A percentile compares a stretch with the other conserved stretches of the same genome.
Evolutionary conservation across 1,140 invertebrate species (phyloP).

Genomic region (Polyergus mexicanus): DNA sequence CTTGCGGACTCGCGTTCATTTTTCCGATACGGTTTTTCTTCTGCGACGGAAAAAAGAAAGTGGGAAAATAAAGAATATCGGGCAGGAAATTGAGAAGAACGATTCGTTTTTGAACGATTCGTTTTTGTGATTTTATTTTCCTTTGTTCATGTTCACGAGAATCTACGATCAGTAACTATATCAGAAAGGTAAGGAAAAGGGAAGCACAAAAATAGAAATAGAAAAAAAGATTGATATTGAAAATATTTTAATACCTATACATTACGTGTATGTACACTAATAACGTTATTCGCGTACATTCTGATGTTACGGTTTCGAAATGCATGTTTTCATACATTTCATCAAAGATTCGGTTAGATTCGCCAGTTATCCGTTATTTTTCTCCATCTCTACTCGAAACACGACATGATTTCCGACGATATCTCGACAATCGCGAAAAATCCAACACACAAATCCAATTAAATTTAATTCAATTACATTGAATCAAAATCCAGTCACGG

Average conservation of each 20-base stretch:
- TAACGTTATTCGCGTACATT: not conserved
- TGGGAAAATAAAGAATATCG: not conserved
- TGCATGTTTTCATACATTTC: not conserved
- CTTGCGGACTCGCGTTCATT: conserved; percentile 6
- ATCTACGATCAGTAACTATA: not conserved
- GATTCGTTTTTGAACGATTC: conserved; percentile 14
- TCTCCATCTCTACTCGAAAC: not conserved
- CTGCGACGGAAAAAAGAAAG: conserved; percentile 31
- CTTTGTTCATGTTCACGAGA: not conserved
- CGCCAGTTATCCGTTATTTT: conserved; percentile 1
- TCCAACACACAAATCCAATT: no score
- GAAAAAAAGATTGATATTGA: not conserved
- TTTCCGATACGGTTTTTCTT: conserved; percentile 11
- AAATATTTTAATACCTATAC: not conserved
- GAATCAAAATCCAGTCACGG: no score
- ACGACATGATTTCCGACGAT: not conserved
- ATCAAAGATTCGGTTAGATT: not conserved
- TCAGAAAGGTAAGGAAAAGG: not conserved
- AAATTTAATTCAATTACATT: no score
- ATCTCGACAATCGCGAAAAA: not conserved
- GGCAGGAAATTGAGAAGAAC: not conserved
- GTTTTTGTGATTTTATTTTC: conserved; percentile 31
- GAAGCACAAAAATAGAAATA: conserved; percentile 7
- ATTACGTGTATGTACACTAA: not conserved
- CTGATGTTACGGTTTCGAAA: not conserved